Evolutionary conservation across 2,113 vertebrate genomes (phyloP).

Genomic region (Egretta garzetta): DNA sequence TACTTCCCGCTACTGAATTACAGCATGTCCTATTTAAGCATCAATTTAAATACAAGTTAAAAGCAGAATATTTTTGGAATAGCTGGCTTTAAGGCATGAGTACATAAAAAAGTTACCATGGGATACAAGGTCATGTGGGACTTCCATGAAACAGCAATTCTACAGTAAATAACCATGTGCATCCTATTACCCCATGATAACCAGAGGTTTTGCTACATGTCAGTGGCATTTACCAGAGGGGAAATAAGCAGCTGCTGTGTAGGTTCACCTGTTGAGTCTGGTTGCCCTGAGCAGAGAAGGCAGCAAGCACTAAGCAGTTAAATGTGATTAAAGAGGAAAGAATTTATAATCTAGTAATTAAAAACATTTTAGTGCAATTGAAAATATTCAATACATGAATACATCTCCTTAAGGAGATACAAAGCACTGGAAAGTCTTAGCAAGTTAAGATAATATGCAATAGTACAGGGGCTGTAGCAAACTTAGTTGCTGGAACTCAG

Average conservation of each 20-base stretch:
- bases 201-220: background rate
- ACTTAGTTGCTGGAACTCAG: background rate
- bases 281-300: background rate
- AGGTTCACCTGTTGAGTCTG: background rate
- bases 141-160: background rate
- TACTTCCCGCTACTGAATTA: background rate
- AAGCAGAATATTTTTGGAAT: background rate
- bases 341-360: background rate
- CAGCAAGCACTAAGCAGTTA: background rate
- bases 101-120: background rate
- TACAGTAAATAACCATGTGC: background rate
- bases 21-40: background rate
- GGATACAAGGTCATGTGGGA: background rate
- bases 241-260: background rate
- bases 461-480: background rate
- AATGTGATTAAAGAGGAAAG: background rate
- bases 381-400: background rate
- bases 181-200: background rate
- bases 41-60: background rate
- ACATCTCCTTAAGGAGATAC: background rate
- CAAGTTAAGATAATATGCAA: background rate
- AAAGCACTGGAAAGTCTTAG: background rate
- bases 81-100: background rate
- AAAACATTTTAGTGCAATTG: background rate
- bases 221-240: background rate